Conservation (phyloP, 2,888 invertebrate genomes). For the Eristalinus aeneus region DNA sequence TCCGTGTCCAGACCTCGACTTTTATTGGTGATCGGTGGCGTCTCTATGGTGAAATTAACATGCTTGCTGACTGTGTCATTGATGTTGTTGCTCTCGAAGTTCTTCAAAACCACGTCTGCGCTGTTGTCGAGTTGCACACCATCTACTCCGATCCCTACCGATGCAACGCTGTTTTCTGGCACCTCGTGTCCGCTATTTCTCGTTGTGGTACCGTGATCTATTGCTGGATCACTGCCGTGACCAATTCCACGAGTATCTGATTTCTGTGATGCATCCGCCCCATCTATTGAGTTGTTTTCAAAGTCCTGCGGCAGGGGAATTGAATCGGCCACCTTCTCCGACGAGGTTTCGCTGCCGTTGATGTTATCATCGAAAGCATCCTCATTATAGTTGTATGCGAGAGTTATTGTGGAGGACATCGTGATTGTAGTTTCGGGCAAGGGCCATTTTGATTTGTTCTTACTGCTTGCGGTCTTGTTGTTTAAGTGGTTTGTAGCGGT, state of each 20-base stretch:
- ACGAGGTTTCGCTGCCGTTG: slow-evolving; percentile 73
- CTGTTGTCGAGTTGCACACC: slow-evolving; percentile 34
- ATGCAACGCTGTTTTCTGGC: slow-evolving; percentile 47
- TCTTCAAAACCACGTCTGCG: slow-evolving; percentile 67
- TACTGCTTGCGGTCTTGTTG: slow-evolving; percentile 76
- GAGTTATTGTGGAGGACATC: slow-evolving; percentile 34
- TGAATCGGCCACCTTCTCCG: slow-evolving; percentile 76
- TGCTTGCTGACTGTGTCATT: slow-evolving; percentile 73
- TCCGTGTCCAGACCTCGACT: slow-evolving; percentile 73
- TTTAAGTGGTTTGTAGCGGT: slow-evolving; percentile 72
- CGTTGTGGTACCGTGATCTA: slow-evolving; percentile 17
- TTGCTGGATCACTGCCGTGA: slow-evolving; percentile 5
- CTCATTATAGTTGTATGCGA: slow-evolving; percentile 43
- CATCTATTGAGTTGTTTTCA: slow-evolving; percentile 80
- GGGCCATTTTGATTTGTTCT: slow-evolving; percentile 78
- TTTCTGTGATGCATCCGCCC: slow-evolving; percentile 73
- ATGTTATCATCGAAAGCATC: slow-evolving; percentile 33
- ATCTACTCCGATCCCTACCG: slow-evolving; percentile 30
- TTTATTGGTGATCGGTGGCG: slow-evolving; percentile 75
- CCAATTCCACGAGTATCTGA: slow-evolving; percentile 4
- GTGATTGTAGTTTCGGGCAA: slow-evolving; percentile 73
- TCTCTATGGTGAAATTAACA: slow-evolving; percentile 73
- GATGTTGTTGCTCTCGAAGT: slow-evolving; percentile 68
- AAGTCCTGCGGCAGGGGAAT: slow-evolving; percentile 77
- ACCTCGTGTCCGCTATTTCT: slow-evolving; percentile 24